Evolutionary conservation across 2,888 invertebrate species (phyloP), one percentile per base, ranked within the genome.

Genomic region (Melitaea athalia): DNA sequence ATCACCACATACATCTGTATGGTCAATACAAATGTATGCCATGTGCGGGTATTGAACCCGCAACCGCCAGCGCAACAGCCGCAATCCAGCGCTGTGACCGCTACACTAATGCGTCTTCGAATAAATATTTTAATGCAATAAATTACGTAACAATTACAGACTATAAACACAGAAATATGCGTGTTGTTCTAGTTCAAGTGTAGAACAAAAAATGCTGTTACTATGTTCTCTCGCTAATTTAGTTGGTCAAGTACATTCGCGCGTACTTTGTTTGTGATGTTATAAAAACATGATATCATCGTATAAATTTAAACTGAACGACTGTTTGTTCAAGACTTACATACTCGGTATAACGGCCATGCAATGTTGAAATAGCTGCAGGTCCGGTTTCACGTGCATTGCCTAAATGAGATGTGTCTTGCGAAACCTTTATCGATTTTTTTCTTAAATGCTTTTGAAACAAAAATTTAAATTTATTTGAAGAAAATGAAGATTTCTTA

Each of bases 341-440:
- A 55, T 67, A 61, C 49, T 14, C 53, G 24, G 42, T 55, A 11
- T 65, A 66, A 66, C 64, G 70, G 50, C 64, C 33, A 17, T 60
- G 49, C 62, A 49, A 42, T 62, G 64, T 63, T 55, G 53, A 60
- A 62, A 63, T 63, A 65, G 69, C 52, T 59, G 71, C 43, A 60
- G 47, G 53, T 53, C 69, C 69, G 64, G 69, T 71, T 67, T 59
- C 47, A 59, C 61, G 42, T 67, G 66, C 67, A 53, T 62, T 69
- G 61, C 62, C 62, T 55, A 67, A 69, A 64, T 71, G 47, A 59
- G 63, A 57, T 42, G 50, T 47, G 17, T 47, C 31, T 52, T 59
- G 33, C 62, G 57, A 57, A 42, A 57, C 61, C 63, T 63, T 12
- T 55, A 63, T 49, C 43, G 45, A 15, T 43, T 52, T 53, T 45